Percentiles rank a stretch among this genome's conserved stretches.
These are phyloP conservation scores for Microctonus hyperodae DNA, from an alignment of 2,888 invertebrate genomes.

Conservation along the genomic window DNA sequence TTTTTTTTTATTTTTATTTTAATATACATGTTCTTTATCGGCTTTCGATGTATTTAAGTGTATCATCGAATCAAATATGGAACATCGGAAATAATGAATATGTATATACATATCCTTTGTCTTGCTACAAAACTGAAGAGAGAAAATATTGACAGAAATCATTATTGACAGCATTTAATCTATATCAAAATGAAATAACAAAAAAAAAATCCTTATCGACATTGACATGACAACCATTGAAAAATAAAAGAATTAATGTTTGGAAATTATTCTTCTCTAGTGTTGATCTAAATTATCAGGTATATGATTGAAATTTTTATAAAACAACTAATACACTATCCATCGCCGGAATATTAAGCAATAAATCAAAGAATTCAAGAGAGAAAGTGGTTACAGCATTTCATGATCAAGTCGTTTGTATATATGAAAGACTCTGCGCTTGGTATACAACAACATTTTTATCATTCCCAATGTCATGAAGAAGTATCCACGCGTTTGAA, in stretches of 20 bases:
- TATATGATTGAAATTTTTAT: neutral
- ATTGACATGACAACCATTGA: neutral
- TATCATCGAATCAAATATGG: neutral
- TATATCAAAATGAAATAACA: neutral
- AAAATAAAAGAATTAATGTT: neutral
- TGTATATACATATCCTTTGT: neutral
- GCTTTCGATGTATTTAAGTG: neutral
- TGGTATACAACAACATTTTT: conserved; percentile 1
- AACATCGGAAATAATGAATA: neutral
- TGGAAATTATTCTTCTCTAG: neutral
- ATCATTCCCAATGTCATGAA: conserved; percentile 21
- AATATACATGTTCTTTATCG: neutral
- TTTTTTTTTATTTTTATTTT: neutral
- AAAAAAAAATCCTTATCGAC: neutral
- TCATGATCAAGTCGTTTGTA: conserved; percentile 11
- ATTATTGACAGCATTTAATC: neutral
- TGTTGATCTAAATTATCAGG: neutral
- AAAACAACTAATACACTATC: conserved; percentile 8
- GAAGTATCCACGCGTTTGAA: neutral
- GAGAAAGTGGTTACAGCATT: conserved; percentile 32
- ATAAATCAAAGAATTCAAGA: conserved; percentile 22
- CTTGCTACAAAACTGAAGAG: neutral
- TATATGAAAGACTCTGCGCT: neutral
- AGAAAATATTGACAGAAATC: neutral
- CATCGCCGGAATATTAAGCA: neutral